Base-by-base conservation (phyloP, 1,140 invertebrate genomes). In the Plectus sambesii region DNA sequence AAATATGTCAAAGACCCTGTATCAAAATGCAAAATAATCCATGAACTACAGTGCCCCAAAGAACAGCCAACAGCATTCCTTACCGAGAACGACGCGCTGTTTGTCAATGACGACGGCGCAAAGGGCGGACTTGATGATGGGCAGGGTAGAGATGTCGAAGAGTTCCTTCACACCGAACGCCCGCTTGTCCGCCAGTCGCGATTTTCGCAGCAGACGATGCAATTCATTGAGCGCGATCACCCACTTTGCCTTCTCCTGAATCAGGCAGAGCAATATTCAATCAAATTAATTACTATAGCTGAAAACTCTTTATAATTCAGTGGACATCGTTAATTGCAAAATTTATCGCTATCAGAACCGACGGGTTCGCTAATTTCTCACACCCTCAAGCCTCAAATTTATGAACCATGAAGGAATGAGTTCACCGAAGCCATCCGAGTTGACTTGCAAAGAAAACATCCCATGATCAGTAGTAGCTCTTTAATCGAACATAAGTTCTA, bases 201-300 rank as follows among this genome's bases (percentile, higher is more conserved):
- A 96, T 71, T 86, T 79, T 71, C 87, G 88, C 53, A 97, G 78
- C 72, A 98, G 90, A 70, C 88, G 80, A 76, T 96, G 90, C 52
- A 98, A 75, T 74, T 98, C 90, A 60, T 84, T 89, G 49, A 98
- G 75, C 12, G 93, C 90, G 44, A 92, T 87, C 23, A 97, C 87
- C 93, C 92, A 98, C 73, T 94, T 94, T 30, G 85, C 86, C 70
- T 93, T 92, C 72, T 98, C 92, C 45, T 84, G 85, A 70, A 96
- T 87, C 26, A 82, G 87, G 65, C 96, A 89, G 20, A 89, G 88
- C 63, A 96, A 73, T 87, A 96, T 63, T n/a, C n/a, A n/a, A n/a
- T n/a, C n/a, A n/a, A n/a, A n/a, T n/a, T n/a, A n/a, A n/a, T n/a
- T n/a, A n/a, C n/a, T n/a, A n/a, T n/a, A n/a, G n/a, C n/a, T n/a